Evolutionary conservation across 2,797 vertebrate species (phyloP).

Genomic region (Masticophis lateralis): DNA sequence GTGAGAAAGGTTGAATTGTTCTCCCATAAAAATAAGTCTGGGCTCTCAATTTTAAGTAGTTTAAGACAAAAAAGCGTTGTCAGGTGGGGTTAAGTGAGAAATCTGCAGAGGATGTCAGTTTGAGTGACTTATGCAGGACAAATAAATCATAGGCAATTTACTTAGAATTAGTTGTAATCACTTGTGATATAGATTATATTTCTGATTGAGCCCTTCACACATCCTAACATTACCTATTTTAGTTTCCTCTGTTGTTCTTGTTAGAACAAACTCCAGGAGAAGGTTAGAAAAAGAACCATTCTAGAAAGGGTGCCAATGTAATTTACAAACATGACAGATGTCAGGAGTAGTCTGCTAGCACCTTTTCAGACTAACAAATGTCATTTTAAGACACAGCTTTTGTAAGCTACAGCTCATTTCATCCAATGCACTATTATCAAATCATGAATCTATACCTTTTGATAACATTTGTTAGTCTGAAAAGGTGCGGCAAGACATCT

Average conservation of each 20-base stretch:
- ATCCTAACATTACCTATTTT: neutral
- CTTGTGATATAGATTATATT: neutral
- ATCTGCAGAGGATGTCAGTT: neutral
- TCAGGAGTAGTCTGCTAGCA: neutral
- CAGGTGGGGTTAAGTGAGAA: neutral
- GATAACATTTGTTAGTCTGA: neutral
- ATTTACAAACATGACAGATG: neutral
- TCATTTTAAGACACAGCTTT: neutral
- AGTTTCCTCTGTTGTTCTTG: neutral
- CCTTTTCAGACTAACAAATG: neutral
- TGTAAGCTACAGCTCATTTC: neutral
- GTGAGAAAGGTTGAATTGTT: neutral
- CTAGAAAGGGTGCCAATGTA: neutral
- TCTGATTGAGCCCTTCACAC: neutral
- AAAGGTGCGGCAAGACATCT: neutral
- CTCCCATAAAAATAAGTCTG: constrained; percentile 20
- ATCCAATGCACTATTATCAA: neutral
- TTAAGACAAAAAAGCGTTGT: constrained; percentile 2
- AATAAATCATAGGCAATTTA: neutral
- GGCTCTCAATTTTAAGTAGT: neutral
- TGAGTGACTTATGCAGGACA: neutral
- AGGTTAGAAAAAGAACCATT: neutral
- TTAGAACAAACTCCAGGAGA: neutral
- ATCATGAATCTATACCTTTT: neutral
- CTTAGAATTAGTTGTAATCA: neutral